These are phyloP conservation scores for Mactra quadrangularis DNA, from an alignment of 1,140 invertebrate species.

Conservation along the genomic window DNA sequence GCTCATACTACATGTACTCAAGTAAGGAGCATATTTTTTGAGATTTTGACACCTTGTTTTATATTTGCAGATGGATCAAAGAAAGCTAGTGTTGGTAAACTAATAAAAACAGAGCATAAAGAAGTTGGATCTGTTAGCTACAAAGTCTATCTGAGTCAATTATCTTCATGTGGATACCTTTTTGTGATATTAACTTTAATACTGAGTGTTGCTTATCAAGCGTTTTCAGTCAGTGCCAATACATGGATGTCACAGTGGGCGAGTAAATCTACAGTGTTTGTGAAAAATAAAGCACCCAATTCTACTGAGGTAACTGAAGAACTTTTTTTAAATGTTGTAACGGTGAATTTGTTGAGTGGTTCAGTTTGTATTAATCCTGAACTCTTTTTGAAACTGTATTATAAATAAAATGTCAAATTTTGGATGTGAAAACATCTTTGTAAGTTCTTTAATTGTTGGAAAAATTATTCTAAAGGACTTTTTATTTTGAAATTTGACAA, in stretches of 20 bases:
- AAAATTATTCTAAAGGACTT: too few relatives aligned
- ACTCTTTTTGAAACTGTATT: too few relatives aligned
- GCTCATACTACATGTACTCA: too few relatives aligned
- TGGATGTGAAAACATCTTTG: too few relatives aligned
- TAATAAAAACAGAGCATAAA: constrained; percentile 85
- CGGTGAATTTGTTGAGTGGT: too few relatives aligned
- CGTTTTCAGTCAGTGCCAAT: constrained; percentile 70
- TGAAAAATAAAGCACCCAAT: constrained; percentile 1
- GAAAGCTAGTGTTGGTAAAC: constrained; percentile 67
- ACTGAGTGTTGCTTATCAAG: constrained; percentile 68
- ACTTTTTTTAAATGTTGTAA: neutral
- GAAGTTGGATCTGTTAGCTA: constrained; percentile 87
- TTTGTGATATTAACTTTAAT: constrained; percentile 84
- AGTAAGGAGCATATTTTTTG: too few relatives aligned
- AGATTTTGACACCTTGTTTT: neutral
- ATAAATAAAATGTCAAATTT: too few relatives aligned
- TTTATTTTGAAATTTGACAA: too few relatives aligned
- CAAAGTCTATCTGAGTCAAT: constrained; percentile 87
- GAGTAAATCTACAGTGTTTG: constrained; percentile 57
- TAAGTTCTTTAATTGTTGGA: too few relatives aligned
- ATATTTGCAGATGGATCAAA: constrained; percentile 33
- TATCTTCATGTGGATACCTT: constrained; percentile 86
- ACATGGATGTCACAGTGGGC: constrained; percentile 76
- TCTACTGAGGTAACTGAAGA: constrained; percentile 42
- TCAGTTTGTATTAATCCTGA: too few relatives aligned